phyloP scores from a whole-genome alignment of 2,113 vertebrate species.

The Podarcis raffonei region DNA sequence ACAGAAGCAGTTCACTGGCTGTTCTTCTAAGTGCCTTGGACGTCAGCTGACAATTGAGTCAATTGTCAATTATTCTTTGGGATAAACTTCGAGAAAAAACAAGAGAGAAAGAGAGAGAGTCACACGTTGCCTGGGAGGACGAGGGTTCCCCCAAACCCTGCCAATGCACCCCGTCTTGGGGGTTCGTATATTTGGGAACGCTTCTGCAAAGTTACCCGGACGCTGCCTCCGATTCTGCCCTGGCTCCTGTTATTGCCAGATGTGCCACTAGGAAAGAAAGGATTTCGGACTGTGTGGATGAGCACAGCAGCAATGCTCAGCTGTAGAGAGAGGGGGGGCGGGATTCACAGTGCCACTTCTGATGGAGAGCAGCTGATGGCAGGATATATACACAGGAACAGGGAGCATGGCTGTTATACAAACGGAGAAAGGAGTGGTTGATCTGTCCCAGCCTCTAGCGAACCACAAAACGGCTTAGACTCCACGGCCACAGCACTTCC shows the following conservation, averaged over 20 bases:
- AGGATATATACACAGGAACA: too few relatives aligned
- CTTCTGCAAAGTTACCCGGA: neutral
- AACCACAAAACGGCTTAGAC: neutral
- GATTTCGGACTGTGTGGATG: neutral
- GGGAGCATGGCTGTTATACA: neutral
- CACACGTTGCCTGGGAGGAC: neutral
- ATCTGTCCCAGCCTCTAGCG: neutral
- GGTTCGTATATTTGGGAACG: too few relatives aligned
- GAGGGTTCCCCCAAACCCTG: too few relatives aligned
- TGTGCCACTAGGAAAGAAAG: too few relatives aligned
- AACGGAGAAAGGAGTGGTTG: neutral
- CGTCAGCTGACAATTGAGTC: neutral
- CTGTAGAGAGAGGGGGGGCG: too few relatives aligned
- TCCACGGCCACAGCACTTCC: too few relatives aligned
- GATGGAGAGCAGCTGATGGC: neutral
- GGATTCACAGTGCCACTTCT: neutral
- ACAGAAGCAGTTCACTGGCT: neutral
- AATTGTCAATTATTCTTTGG: slow-evolving; percentile 15
- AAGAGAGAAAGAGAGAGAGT: neutral
- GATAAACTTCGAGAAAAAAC: neutral
- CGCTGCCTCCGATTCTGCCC: neutral
- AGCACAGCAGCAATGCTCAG: neutral
- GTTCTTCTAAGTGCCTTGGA: neutral
- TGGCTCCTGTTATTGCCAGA: neutral
- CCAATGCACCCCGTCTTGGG: neutral